Evolutionary conservation across 2,888 invertebrate genomes (phyloP).

Genomic region (Leptinotarsa tumamoca): DNA sequence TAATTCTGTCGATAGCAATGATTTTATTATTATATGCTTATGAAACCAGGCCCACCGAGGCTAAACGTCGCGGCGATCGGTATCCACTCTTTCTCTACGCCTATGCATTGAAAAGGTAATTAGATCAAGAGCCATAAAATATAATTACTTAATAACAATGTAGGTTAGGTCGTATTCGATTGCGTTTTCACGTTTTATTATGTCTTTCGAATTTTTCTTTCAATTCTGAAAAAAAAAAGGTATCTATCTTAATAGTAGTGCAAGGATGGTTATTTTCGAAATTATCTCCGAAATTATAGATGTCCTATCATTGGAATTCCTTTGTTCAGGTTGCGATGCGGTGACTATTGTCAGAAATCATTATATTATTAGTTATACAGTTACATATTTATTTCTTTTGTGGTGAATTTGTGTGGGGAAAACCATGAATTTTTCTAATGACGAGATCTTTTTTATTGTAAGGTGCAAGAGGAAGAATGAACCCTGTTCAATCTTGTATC

Average conservation of each 20-base stretch:
- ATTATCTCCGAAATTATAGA: constrained; percentile 36
- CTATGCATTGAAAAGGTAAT: constrained; percentile 48
- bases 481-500: too few relatives aligned
- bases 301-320: constrained; percentile 19
- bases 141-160: constrained; percentile 60
- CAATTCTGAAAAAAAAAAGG: constrained; percentile 29
- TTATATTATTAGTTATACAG: constrained; percentile 26
- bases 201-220: constrained; percentile 23
- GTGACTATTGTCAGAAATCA: neutral
- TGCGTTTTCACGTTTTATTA: constrained; percentile 35
- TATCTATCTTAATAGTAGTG: constrained; percentile 32
- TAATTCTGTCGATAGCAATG: too few relatives aligned
- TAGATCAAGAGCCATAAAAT: constrained; percentile 49
- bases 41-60: neutral
- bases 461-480: too few relatives aligned
- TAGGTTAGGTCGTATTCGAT: constrained; percentile 38
- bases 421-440: too few relatives aligned
- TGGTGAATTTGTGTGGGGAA: neutral
- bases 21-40: neutral
- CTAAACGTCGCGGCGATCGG: too few relatives aligned
- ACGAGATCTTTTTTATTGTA: too few relatives aligned
- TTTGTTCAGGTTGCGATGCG: neutral
- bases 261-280: constrained; percentile 29
- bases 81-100: constrained; percentile 13
- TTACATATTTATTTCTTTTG: constrained; percentile 22